Evolutionary conservation across 2,797 vertebrate genomes (phyloP), one percentile per base, ranked within the genome.

Genomic region (Propithecus perrieri): DNA sequence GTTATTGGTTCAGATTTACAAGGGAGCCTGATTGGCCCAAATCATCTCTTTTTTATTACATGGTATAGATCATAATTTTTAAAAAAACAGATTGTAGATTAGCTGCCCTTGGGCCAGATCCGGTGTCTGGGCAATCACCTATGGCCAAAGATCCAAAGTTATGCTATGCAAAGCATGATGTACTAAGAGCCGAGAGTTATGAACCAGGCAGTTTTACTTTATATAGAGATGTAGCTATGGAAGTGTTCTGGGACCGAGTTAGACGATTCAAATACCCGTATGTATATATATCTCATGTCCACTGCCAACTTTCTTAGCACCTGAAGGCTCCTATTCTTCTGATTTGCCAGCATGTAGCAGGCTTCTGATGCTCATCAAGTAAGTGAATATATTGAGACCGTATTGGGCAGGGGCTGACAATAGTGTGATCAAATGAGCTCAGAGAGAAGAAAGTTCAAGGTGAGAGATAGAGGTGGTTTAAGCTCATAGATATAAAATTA

Each of bases 1-100:
- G 48, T 80, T 95, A 89, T 81, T 93, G 43, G 46, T 94, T 96
- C 48, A 94, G 67, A 81, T 91, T 96, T 94, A 69, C 43, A 93
- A 91, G 67, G 26, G 57, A 85, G 43, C 0, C 24, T 87, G 38
- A 94, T 59, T 91, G 71, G 59, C 38, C 20, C 65, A 94, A 91
- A 94, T 43, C 3, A 87, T 91, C 75, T 93, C 18, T 55, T 91
- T 95, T 71, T 89, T 85, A 80, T 95, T 91, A 50, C 5, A 57
- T 55, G 26, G 17, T 18, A 83, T 24, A 75, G 11, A 74, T 67
- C 15, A 30, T 43, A 2, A 72, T 50, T 74, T 7, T 17, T 12
- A 11, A 11, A 76, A 53, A 80, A 92, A 48, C 6, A 89, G 2
- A 92, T n/a, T 79, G 6, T 63, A 11, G 28, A 78, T 90, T 85